Conservation (phyloP, 2,113 vertebrate species). For the Nesogale talazaci region DNA sequence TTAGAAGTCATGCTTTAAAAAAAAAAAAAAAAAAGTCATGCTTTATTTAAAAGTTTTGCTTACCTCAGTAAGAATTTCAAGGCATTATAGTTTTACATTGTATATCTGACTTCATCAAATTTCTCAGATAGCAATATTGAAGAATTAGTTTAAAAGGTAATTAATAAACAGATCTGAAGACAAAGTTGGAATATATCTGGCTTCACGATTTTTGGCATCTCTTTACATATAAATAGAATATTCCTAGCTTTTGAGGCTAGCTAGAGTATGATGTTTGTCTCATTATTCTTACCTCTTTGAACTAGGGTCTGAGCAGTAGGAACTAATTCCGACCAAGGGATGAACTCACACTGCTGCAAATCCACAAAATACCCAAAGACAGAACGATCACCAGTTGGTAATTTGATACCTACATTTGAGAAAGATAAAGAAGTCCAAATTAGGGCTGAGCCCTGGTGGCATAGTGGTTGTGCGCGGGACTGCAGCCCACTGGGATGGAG, state of each 20-base stretch:
- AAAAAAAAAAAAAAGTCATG: no score
- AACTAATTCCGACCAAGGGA: constrained; percentile 84
- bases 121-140: constrained; percentile 25
- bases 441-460: no score
- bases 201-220: background rate
- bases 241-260: background rate
- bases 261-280: background rate
- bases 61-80: background rate
- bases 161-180: background rate
- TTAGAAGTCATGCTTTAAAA: background rate
- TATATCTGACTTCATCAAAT: background rate
- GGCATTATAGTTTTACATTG: background rate
- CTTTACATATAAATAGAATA: background rate
- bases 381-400: constrained; percentile 76
- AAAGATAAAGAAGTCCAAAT: constrained; percentile 4
- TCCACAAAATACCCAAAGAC: constrained; percentile 87
- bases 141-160: background rate
- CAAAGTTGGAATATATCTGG: background rate
- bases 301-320: constrained; percentile 78
- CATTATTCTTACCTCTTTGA: constrained; percentile 81
- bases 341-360: constrained; percentile 82
- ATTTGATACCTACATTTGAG: constrained; percentile 65
- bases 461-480: no score
- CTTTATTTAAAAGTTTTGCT: constrained; percentile 6
- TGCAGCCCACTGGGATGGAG: no score